phyloP scores from a whole-genome alignment of 2,888 invertebrate genomes.

The Hermaeophaga mercurialis region DNA sequence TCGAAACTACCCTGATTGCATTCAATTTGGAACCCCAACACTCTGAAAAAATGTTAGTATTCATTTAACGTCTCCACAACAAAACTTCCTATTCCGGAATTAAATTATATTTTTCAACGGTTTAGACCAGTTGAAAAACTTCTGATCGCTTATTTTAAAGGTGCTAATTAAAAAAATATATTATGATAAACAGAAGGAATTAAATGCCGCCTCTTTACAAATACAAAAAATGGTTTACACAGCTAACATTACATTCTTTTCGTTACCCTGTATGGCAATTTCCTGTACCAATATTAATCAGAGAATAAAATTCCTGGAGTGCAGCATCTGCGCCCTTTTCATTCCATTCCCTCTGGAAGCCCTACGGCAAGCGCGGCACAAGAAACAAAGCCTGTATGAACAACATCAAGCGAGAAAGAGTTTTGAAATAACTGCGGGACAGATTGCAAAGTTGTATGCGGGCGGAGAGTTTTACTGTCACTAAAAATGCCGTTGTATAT shows the following conservation, averaged over 20 bases:
- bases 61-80: conserved; percentile 27
- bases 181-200: too few relatives aligned
- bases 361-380: conserved; percentile 9
- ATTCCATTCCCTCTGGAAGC: neutral
- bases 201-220: too few relatives aligned
- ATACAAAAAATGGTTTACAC: too few relatives aligned
- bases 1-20: conserved; percentile 53
- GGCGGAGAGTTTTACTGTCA: conserved; percentile 1
- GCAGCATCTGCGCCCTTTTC: conserved; percentile 16
- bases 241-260: too few relatives aligned
- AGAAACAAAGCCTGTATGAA: conserved; percentile 17
- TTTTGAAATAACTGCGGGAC: conserved; percentile 22
- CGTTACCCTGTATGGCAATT: too few relatives aligned
- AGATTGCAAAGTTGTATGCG: conserved; percentile 20
- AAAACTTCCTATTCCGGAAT: conserved; percentile 6
- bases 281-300: neutral
- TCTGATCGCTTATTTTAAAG: too few relatives aligned
- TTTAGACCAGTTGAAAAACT: neutral
- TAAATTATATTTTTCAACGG: conserved; percentile 15
- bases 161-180: too few relatives aligned
- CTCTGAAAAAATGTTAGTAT: conserved; percentile 15
- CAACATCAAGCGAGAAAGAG: conserved; percentile 6
- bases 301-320: neutral
- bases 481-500: neutral
- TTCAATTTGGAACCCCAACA: conserved; percentile 46